Percentiles rank a stretch among this genome's conserved stretches.
These are phyloP conservation scores for Adelphocoris suturalis DNA, from an alignment of 2,888 invertebrate genomes.

Conservation along the genomic window DNA sequence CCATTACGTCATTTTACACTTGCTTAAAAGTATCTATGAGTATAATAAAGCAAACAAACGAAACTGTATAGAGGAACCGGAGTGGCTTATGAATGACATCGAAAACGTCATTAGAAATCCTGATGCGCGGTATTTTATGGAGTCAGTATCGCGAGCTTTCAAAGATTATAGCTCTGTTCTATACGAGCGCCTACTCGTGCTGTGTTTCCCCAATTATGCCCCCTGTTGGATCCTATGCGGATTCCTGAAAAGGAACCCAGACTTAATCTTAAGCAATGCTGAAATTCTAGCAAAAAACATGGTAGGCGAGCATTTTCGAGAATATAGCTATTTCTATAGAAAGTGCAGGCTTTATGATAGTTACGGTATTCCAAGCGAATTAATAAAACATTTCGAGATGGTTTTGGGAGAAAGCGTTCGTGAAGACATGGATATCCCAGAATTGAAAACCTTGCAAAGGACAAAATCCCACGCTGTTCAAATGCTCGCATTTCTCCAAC, in stretches of 20 bases:
- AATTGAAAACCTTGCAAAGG: neutral
- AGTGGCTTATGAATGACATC: conserved; percentile 67
- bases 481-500: conserved; percentile 62
- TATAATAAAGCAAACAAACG: conserved; percentile 29
- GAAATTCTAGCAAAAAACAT: neutral
- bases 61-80: conserved; percentile 46
- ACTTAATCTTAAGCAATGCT: neutral
- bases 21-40: conserved; percentile 31
- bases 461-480: conserved; percentile 38
- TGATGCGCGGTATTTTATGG: neutral
- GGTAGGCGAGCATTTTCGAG: neutral
- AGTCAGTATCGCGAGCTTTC: too few relatives aligned
- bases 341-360: conserved; percentile 20
- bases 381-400: neutral
- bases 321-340: neutral
- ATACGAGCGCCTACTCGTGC: neutral
- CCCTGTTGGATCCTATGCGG: neutral
- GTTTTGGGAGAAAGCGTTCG: neutral
- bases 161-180: too few relatives aligned
- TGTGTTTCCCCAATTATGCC: neutral
- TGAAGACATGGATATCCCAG: neutral
- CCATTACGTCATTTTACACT: neutral
- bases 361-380: conserved; percentile 1
- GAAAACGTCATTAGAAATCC: neutral
- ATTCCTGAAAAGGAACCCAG: neutral